phyloP scores from a whole-genome alignment of 1,140 invertebrate genomes.

The Ctenoplectra terminalis region DNA sequence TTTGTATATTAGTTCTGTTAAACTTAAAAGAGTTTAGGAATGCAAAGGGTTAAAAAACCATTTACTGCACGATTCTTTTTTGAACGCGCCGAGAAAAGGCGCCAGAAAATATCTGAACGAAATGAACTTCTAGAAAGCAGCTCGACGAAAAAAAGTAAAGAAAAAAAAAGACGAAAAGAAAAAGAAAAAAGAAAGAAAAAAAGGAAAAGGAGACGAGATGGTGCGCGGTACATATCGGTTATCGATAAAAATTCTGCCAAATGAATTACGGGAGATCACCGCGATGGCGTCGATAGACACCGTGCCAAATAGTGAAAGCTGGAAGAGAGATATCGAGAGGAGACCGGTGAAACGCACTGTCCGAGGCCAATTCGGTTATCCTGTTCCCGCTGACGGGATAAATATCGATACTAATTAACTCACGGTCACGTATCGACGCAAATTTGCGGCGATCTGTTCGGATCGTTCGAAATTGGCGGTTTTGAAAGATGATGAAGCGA shows the following conservation, averaged over 20 bases:
- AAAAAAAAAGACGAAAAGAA: background rate
- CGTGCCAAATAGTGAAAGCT: background rate
- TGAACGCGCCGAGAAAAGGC: background rate
- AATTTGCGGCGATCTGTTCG: background rate
- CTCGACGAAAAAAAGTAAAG: background rate
- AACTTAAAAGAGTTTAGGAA: too few relatives aligned
- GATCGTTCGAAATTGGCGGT: conserved; percentile 8
- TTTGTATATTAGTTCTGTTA: too few relatives aligned
- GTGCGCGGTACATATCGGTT: conserved; percentile 13
- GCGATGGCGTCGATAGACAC: background rate
- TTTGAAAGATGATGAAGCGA: conserved; percentile 17
- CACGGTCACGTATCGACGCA: conserved; percentile 6
- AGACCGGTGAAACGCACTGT: conserved; percentile 15
- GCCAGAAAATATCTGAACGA: too few relatives aligned
- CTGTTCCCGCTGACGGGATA: background rate
- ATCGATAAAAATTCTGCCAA: conserved; percentile 45
- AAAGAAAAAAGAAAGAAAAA: background rate
- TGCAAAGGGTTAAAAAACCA: too few relatives aligned
- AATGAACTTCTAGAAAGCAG: background rate
- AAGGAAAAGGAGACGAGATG: background rate
- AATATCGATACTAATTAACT: conserved; percentile 51
- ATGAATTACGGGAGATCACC: conserved; percentile 22
- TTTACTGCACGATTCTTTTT: background rate
- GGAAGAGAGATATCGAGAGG: background rate
- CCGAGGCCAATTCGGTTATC: conserved; percentile 10